Evolutionary conservation across 2,888 invertebrate genomes (phyloP).

Genomic region (Tethea ocularis): DNA sequence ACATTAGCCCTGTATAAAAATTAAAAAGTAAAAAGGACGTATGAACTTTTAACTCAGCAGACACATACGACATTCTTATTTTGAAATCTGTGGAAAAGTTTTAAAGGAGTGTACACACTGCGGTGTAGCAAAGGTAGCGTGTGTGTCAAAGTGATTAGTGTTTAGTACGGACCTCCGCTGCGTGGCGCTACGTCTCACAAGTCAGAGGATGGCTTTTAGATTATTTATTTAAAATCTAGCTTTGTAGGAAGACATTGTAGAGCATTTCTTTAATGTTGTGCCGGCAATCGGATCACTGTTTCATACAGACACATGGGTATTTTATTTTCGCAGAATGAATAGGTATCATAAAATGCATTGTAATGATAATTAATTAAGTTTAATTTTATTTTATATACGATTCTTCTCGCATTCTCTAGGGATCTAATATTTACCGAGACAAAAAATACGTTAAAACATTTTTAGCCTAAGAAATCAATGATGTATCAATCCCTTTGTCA

Average conservation of each 20-base stretch:
- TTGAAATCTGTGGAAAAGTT: constrained; percentile 34
- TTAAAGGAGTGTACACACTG: constrained; percentile 64
- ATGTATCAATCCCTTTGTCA: no score
- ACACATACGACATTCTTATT: constrained; percentile 44
- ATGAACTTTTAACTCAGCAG: constrained; percentile 24
- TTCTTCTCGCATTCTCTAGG: no score
- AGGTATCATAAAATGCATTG: no score
- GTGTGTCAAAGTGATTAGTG: constrained; percentile 75
- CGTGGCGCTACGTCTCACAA: constrained; percentile 64
- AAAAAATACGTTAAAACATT: no score
- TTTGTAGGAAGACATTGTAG: constrained; percentile 21
- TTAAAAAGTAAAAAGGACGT: constrained; percentile 40
- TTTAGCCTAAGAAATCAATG: no score
- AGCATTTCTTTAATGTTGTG: not conserved
- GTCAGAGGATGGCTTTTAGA: constrained; percentile 37
- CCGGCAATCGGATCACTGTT: no score
- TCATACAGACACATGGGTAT: no score
- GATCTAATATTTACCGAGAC: no score
- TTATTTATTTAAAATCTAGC: constrained; percentile 35
- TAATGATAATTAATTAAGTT: no score
- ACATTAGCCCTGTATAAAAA: constrained; percentile 58
- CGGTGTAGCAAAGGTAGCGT: constrained; percentile 65
- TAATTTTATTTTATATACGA: no score
- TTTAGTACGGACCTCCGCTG: constrained; percentile 65
- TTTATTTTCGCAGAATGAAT: no score